Evolutionary conservation across 1,140 invertebrate genomes (phyloP).

Genomic region (Eupristina koningsbergeri): DNA sequence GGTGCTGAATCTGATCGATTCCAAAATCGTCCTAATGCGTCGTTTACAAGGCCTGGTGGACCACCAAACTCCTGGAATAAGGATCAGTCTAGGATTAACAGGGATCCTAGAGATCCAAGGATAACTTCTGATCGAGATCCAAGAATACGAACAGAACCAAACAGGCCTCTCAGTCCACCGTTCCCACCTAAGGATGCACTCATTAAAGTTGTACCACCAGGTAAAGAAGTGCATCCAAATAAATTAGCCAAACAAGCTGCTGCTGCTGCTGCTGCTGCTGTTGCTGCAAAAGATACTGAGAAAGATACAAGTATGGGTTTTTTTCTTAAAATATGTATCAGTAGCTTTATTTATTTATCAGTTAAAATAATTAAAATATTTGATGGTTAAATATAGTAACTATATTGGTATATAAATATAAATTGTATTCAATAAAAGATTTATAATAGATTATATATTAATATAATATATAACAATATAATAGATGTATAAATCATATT

Average conservation of each 20-base stretch:
- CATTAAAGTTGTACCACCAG: slow-evolving; percentile 22
- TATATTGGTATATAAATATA: too few species aligned
- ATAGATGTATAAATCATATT: too few species aligned
- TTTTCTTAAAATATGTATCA: background rate
- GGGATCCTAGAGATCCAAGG: slow-evolving; percentile 36
- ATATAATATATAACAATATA: too few species aligned
- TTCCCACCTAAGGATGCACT: background rate
- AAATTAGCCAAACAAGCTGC: slow-evolving; percentile 18
- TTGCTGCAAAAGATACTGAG: background rate
- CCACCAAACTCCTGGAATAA: slow-evolving; percentile 34
- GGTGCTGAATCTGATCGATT: background rate
- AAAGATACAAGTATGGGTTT: slow-evolving; percentile 29
- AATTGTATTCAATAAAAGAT: too few species aligned
- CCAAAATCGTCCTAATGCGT: slow-evolving; percentile 15
- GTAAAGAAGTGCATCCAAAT: slow-evolving; percentile 42
- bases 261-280: slow-evolving; percentile 9
- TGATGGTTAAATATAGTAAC: too few species aligned
- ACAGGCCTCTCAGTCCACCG: background rate
- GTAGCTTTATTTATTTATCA: too few species aligned
- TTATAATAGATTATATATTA: too few species aligned
- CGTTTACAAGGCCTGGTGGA: slow-evolving; percentile 12
- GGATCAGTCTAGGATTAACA: background rate
- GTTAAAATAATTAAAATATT: too few species aligned
- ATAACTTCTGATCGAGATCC: background rate
- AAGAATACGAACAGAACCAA: slow-evolving; percentile 6